Conservation (phyloP, 92 coral and sea anemone species). For the Micromussa lordhowensis region DNA sequence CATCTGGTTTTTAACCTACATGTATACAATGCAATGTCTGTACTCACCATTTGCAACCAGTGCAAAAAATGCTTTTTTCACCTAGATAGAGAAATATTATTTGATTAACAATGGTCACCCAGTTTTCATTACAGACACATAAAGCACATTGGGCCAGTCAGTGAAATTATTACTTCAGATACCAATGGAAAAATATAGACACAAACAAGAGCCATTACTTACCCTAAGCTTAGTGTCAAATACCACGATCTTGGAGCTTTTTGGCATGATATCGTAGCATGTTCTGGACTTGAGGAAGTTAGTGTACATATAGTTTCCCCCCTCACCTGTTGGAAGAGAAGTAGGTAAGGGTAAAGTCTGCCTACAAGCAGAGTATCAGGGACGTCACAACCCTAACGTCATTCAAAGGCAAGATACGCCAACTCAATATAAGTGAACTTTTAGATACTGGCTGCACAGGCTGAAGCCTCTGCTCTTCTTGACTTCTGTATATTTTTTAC, state of each 20-base stretch:
- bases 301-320: constrained; percentile 82
- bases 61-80: constrained; percentile 95
- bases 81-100: constrained; percentile 39
- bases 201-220: constrained; percentile 14
- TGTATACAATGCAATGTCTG: background rate
- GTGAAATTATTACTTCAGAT: background rate
- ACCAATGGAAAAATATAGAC: background rate
- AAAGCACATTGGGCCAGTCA: background rate
- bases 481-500: too few species aligned
- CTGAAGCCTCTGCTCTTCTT: too few species aligned
- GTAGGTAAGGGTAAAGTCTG: too few species aligned
- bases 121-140: background rate
- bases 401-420: too few species aligned
- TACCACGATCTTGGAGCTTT: constrained; percentile 95
- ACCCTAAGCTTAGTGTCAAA: constrained; percentile 94
- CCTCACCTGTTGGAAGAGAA: constrained; percentile 49
- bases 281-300: constrained; percentile 84
- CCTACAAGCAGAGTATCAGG: too few species aligned
- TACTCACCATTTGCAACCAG: constrained; percentile 92
- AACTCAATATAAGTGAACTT: too few species aligned
- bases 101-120: background rate
- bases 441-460: too few species aligned
- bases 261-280: constrained; percentile 95
- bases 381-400: too few species aligned
- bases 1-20: background rate